phyloP scores from a whole-genome alignment of 2,113 vertebrate genomes.

The Entelurus aequoreus region DNA sequence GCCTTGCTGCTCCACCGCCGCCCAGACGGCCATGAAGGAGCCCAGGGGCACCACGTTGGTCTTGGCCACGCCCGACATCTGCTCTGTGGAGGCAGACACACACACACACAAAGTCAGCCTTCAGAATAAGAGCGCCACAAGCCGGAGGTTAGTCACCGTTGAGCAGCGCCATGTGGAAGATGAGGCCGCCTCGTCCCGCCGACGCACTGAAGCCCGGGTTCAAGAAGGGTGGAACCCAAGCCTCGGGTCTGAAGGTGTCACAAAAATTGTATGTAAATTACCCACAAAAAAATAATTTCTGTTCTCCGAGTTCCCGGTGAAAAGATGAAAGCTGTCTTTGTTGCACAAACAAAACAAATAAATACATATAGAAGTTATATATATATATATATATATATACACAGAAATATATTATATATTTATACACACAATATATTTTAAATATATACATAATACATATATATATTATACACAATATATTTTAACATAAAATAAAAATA shows the following conservation, averaged over 20 bases:
- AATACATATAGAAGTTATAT: too few species aligned
- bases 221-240: slow-evolving; percentile 33
- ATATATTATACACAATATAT: too few species aligned
- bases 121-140: background rate
- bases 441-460: too few species aligned
- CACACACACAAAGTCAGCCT: background rate
- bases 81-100: slow-evolving; percentile 33
- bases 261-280: background rate
- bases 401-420: too few species aligned
- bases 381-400: too few species aligned
- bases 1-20: slow-evolving; percentile 59
- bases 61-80: slow-evolving; percentile 49
- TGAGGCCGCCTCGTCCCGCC: slow-evolving; percentile 48
- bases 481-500: too few species aligned
- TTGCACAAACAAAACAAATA: too few species aligned
- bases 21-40: slow-evolving; percentile 68
- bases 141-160: slow-evolving; percentile 46
- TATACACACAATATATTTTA: too few species aligned
- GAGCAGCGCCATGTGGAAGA: slow-evolving; percentile 66
- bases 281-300: too few species aligned
- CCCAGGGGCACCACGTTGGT: slow-evolving; percentile 64
- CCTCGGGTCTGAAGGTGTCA: slow-evolving; percentile 34
- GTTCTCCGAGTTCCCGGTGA: too few species aligned
- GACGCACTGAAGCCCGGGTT: slow-evolving; percentile 37
- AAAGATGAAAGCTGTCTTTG: too few species aligned